Evolutionary conservation across 1,140 invertebrate species (phyloP), one percentile per base, ranked within the genome.

Genomic region (Nilaparvata lugens): DNA sequence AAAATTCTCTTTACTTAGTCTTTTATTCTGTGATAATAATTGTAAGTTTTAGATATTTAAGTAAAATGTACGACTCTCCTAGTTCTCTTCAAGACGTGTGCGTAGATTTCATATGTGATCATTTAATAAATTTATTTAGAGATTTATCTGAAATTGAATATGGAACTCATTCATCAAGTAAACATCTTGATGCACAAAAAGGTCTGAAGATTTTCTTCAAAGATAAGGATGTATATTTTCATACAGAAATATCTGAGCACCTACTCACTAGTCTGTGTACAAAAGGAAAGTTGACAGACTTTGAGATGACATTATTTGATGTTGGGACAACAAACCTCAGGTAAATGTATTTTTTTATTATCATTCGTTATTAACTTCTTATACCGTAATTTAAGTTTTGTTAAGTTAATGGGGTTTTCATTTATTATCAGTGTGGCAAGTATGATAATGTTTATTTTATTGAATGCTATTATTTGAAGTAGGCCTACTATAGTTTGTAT

Each of bases 91-190:
- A 86, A 69, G 81, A 85, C 60, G 76, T 79, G 62, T 87, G 85
- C 70, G 75, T 88, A 9, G 82, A 86, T 62, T 83, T 79, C 67
- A 85, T 88, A 58, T 85, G 84, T 71, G 81, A 84, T 62, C 85
- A 87, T 71, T 75, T 88, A 42, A 70, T 77, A 52, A 74, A 75
- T 19, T 71, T 86, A n/a, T 84, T 81, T 69, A 35, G 31, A 35
- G 31, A 35, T 35, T 35, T 35, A 35, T 35, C 45, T 67, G 75
- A 55, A 56, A 19, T 54, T 25, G 16, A 23, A 31, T 56, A 28
- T 28, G 16, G 60, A 57, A 2, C 45, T 51, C 9, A 28, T 13
- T 23, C 28, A 28, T 23, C 19, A 31, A 14, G 48, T 28, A 31
- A 28, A 59, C 45, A 7, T 6, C 11, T 16, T 48, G 6, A 48